These are phyloP conservation scores for Propithecus deckenii DNA, from an alignment of 2,797 vertebrate genomes.

Conservation along the genomic window DNA sequence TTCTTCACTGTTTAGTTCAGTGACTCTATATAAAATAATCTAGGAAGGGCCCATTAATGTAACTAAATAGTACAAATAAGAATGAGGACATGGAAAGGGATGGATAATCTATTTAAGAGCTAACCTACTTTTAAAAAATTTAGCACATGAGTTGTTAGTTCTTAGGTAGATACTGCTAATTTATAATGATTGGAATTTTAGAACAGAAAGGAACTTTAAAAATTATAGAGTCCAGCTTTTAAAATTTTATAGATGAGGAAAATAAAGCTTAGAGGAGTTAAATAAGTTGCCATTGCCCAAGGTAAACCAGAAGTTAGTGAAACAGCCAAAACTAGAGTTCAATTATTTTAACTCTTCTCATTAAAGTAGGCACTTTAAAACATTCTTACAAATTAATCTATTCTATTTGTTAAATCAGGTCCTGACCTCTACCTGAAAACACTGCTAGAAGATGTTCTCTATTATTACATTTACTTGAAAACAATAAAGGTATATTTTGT, in stretches of 20 bases:
- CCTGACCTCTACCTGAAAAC: slow-evolving; percentile 30
- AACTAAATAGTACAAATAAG: slow-evolving; percentile 42
- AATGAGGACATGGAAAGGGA: slow-evolving; percentile 3
- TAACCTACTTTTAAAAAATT: background rate
- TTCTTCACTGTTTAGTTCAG: slow-evolving; percentile 6
- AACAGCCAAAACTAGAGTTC: slow-evolving; percentile 22
- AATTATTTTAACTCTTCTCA: background rate
- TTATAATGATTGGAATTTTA: background rate
- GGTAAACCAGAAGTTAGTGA: slow-evolving; percentile 1
- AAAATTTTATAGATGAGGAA: slow-evolving; percentile 22
- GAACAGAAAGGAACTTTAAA: slow-evolving; percentile 2
- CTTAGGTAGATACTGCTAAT: background rate
- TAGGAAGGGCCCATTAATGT: background rate
- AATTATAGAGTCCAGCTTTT: background rate
- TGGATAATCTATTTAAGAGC: background rate
- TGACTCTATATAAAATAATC: background rate
- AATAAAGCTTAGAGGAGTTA: slow-evolving; percentile 29
- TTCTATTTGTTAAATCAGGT: slow-evolving; percentile 37
- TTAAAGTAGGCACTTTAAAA: background rate
- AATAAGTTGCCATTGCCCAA: background rate
- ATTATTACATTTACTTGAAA: background rate
- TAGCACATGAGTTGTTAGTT: background rate
- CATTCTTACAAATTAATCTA: background rate
- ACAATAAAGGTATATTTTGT: background rate
- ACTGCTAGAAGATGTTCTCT: background rate